Base-by-base conservation (phyloP, 2,797 vertebrate species). In the Enteromius argenteus region DNA sequence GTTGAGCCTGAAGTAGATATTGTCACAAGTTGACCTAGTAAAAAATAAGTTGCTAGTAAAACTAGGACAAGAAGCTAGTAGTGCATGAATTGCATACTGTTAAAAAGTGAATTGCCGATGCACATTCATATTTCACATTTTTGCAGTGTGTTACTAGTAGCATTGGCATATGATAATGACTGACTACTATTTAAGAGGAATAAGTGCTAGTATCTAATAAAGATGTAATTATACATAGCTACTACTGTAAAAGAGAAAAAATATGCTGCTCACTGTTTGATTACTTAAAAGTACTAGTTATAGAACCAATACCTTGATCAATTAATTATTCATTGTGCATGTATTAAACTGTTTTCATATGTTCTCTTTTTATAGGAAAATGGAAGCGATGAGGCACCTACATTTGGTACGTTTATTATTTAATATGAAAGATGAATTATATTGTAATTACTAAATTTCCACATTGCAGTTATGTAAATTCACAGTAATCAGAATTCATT, bases 361-460 rank as follows among this genome's bases (percentile, higher is more conserved):
- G 53, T 30, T 64, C 5, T 37, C 9, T 27, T 74, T 81, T 64
- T 8, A 19, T 11, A 81, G 80, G 53, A 35, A 10, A 74, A 64
- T 23, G 9, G 3, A 11, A 27, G 0, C 3, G 14, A 21, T 3
- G 8, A 37, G 30, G 0, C 56, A 37, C 21, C 27, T 49, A n/a
- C 0, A n/a, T 1, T 9, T 49, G 80, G 80, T 64, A 73, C 73
- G 44, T 64, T 74, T 21, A 23, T 32, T 72, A 11, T 62, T 44
- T 46, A 6, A 15, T 13, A 49, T 0, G 46, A n/a, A 46, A n/a
- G 17, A 2, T 72, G 4, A 46, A 42, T 32, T 27, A 9, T 37
- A 27, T 27, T 58, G 72, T 53, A 68, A 79, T 44, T 42, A 44
- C 60, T 42, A 1, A 58, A 15, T 13, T n/a, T 35, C 19, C 15